Base-by-base conservation (phyloP, 2,888 invertebrate species). In the Tenthredo livida region DNA sequence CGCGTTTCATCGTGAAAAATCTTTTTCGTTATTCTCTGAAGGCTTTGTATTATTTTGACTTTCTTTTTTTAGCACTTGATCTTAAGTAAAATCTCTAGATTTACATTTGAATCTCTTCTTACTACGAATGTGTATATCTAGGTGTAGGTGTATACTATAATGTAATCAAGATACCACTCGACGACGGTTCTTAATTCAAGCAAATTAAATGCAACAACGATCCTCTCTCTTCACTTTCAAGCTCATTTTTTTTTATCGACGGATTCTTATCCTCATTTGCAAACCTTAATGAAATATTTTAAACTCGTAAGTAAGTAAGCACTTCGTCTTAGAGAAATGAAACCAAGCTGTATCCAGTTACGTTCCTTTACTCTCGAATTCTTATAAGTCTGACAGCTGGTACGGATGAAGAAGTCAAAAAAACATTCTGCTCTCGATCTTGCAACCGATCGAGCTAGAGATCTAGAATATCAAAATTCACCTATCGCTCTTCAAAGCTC, bases 181-280 rank as follows among this genome's bases (percentile, higher is more conserved):
- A 25, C 33, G 21, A 73, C 40, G 72, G 21, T n/a, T 73, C 21
- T 43, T 73, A 43, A 77, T 47, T 50, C 29, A 47, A 21, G 75
- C 50, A 15, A 77, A 77, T 77, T 29, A 77, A 77, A 77, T 54
- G 50, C 75, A 77, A 77, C 50, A 77, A 77, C 17, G 50, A 29
- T 50, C 50, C 9, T 7, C 61, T 61, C 25, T 61, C 21, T 10
- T 77, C 25, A 54, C 0, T 29, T 40, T 50, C 50, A 29, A 33
- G 50, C 75, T 77, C 50, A 25, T 50, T 25, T 15, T 50, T 37
- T 37, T 37, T 9, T 15, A n/a, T 9, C 29, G 25, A 33, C 17
- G 29, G 47, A 47, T 10, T 15, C n/a, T 47, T 54, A n/a, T 9
- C 70, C 29, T 70, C 70, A 1, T 40, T 70, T 61, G 33, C 25